phyloP scores from a whole-genome alignment of 2,113 vertebrate species.

The Perca schrenkii region DNA sequence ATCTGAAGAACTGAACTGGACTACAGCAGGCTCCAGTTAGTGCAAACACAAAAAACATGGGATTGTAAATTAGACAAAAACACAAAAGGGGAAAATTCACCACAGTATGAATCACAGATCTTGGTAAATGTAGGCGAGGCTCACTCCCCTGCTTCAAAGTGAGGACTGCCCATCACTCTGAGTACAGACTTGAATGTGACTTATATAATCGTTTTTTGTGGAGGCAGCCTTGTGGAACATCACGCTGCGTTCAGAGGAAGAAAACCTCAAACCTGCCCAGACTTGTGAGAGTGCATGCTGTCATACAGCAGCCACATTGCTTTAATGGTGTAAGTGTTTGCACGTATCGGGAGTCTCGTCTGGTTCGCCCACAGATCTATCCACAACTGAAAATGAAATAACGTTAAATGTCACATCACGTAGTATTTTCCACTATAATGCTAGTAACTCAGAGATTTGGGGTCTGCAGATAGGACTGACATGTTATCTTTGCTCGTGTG shows the following conservation, averaged over 20 bases:
- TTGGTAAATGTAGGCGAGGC: slow-evolving; percentile 71
- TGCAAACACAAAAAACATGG: slow-evolving; percentile 5
- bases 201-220: slow-evolving; percentile 68
- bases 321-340: slow-evolving; percentile 22
- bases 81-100: slow-evolving; percentile 23
- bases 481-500: background rate
- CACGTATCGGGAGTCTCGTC: slow-evolving; percentile 26
- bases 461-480: background rate
- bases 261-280: slow-evolving; percentile 55
- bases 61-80: slow-evolving; percentile 33
- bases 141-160: slow-evolving; percentile 44
- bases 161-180: slow-evolving; percentile 57
- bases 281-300: slow-evolving; percentile 48
- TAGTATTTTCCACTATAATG: background rate
- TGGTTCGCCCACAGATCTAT: slow-evolving; percentile 36
- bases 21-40: slow-evolving; percentile 10
- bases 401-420: background rate
- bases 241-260: slow-evolving; percentile 13
- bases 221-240: slow-evolving; percentile 59
- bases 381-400: slow-evolving; percentile 39
- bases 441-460: background rate
- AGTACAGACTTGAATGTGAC: slow-evolving; percentile 70
- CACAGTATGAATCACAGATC: slow-evolving; percentile 71
- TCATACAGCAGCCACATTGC: slow-evolving; percentile 23
- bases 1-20: slow-evolving; percentile 26